Evolutionary conservation across 2,888 invertebrate species (phyloP), one percentile per base, ranked within the genome.

Genomic region (Phymatocera aterrima): DNA sequence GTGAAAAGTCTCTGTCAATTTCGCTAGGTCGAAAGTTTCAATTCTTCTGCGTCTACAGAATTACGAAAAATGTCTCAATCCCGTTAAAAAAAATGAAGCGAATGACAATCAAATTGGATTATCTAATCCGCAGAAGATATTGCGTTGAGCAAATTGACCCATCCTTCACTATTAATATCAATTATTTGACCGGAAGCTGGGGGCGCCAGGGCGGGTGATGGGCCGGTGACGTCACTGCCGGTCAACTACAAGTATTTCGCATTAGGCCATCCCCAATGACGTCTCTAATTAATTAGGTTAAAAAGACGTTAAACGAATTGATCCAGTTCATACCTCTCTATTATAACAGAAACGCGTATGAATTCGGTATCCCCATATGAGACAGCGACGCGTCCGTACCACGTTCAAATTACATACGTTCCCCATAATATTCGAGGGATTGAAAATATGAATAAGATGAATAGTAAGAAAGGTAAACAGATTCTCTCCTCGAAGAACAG

Each of bases 211-310:
- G 78, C 81, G 83, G 81, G 82, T 84, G 86, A 83, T 83, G 83
- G 83, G 83, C 81, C 83, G 83, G 85, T 90, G 88, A 89, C 90
- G 89, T 89, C 88, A 90, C 85, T 87, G 84, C 87, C 86, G 87
- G 87, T 86, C 86, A 87, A 87, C 87, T 88, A 90, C 90, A 90
- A 89, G 90, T 88, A 88, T 90, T 90, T 90, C 90, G 89, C 90
- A 90, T 90, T 89, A 89, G 85, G 81, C 51, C 51, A 57, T 8
- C 72, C 64, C 37, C 72, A 77, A 80, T 77, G 64, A 54, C 54
- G 61, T 24, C 61, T 24, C 79, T 88, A 89, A 89, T 89, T 90
- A 89, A 90, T 90, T 88, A 87, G 87, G 84, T 90, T 89, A 89
- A 90, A 90, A 89, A 88, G 88, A 89, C 88, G 87, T 88, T 89